Evolutionary conservation across 2,888 invertebrate species (phyloP).

Genomic region (Cheilosia soror): DNA sequence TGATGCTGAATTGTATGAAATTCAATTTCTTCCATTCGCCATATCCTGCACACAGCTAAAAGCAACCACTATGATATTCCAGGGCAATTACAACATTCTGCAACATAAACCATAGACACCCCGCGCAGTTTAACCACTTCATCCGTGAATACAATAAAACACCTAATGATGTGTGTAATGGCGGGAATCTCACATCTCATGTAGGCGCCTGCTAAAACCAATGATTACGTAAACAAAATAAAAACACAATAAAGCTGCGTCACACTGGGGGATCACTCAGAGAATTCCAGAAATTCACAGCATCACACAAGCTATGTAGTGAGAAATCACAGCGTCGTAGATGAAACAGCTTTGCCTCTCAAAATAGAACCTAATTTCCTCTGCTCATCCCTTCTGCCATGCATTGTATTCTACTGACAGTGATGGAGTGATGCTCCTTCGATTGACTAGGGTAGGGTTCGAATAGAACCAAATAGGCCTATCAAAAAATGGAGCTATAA

Average conservation of each 20-base stretch:
- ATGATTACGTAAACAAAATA: conserved; percentile 33
- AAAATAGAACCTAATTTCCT: conserved; percentile 74
- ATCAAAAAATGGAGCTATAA: conserved; percentile 3
- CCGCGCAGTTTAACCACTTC: background rate
- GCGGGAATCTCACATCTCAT: conserved; percentile 24
- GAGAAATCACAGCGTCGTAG: background rate
- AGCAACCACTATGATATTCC: background rate
- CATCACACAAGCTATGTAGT: conserved; percentile 14
- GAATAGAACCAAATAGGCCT: background rate
- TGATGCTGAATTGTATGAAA: background rate
- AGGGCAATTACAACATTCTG: background rate
- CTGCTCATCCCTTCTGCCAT: conserved; percentile 22
- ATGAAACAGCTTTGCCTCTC: conserved; percentile 24
- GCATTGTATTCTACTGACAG: conserved; percentile 37
- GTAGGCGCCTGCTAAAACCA: conserved; percentile 27
- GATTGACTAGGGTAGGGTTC: conserved; percentile 6
- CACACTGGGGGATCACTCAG: conserved; percentile 27
- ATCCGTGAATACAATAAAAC: conserved; percentile 4
- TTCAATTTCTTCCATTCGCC: background rate
- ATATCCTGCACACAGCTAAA: no score
- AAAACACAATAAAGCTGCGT: conserved; percentile 21
- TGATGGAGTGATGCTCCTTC: conserved; percentile 39
- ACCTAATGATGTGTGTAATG: conserved; percentile 22
- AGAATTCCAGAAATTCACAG: background rate
- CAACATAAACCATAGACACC: background rate